A percentile compares a stretch with the other conserved stretches of the same genome.
These are phyloP conservation scores for Hylyphantes graminicola DNA, from an alignment of 1,140 invertebrate genomes.

Conservation along the genomic window DNA sequence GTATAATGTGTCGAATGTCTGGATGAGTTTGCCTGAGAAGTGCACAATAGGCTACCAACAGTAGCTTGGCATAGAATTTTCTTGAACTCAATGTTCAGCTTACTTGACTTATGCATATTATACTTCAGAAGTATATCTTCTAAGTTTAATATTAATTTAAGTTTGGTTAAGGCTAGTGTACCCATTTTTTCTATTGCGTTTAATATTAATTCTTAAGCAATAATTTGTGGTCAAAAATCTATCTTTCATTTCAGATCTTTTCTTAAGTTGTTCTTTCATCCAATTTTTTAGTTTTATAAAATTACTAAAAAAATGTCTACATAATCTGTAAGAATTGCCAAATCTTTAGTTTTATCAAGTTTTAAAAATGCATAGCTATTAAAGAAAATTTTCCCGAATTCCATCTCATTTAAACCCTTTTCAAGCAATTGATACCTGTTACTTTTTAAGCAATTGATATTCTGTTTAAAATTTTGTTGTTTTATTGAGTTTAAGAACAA, in stretches of 20 bases:
- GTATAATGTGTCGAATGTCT: conserved; percentile 69
- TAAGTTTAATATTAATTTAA: neutral
- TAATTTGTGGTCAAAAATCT: conserved; percentile 1
- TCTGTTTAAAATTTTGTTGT: conserved; percentile 62
- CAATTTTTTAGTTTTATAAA: conserved; percentile 21
- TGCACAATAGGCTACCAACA: conserved; percentile 66
- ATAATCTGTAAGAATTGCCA: conserved; percentile 55
- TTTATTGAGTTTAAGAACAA: conserved; percentile 62
- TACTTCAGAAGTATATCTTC: neutral
- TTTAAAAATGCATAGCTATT: conserved; percentile 61
- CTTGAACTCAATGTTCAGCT: no score
- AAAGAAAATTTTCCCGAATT: conserved; percentile 53
- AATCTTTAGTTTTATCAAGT: conserved; percentile 31
- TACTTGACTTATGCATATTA: neutral
- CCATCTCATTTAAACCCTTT: conserved; percentile 44
- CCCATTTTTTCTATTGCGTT: conserved; percentile 19
- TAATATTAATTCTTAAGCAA: conserved; percentile 33
- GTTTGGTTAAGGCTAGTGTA: conserved; percentile 30
- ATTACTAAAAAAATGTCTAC: conserved; percentile 58
- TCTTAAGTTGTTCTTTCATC: conserved; percentile 21
- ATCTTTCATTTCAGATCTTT: conserved; percentile 39
- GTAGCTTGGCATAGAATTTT: conserved; percentile 50
- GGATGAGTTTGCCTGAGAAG: conserved; percentile 67
- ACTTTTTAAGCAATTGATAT: conserved; percentile 53
- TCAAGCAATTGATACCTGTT: no score